Evolutionary conservation across 2,113 vertebrate species (phyloP).

Genomic region (Apus apus): DNA sequence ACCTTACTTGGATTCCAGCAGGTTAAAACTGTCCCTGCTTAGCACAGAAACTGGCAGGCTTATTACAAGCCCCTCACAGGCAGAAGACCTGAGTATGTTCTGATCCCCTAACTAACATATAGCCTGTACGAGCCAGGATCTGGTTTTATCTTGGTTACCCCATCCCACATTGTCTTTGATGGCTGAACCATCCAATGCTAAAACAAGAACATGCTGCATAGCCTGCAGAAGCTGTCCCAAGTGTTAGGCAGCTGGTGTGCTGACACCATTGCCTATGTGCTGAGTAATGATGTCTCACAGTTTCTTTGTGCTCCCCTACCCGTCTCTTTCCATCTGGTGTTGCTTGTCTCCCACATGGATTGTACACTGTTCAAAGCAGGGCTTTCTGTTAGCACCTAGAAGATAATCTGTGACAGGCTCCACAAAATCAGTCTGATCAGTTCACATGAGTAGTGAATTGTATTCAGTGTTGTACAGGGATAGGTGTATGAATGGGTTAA

Average conservation of each 20-base stretch:
- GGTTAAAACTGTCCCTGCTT: not conserved
- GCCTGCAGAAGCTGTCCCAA: constrained; percentile 20
- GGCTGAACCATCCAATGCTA: not conserved
- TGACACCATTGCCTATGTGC: not conserved
- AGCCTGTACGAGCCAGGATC: not conserved
- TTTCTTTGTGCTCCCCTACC: not conserved
- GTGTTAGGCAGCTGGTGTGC: constrained; percentile 11
- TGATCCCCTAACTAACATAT: not conserved
- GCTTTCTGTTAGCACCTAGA: not conserved
- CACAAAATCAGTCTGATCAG: not conserved
- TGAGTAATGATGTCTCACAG: constrained; percentile 37
- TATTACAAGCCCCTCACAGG: not conserved
- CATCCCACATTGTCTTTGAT: not conserved
- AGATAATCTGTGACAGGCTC: not conserved
- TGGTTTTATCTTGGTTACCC: not conserved
- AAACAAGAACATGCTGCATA: not conserved
- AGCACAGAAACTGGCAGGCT: not conserved
- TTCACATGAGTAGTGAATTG: not conserved
- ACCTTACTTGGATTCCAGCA: not conserved
- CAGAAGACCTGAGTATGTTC: not conserved
- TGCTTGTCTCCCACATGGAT: not conserved
- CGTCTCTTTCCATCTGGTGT: constrained; percentile 34
- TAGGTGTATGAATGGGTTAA: not conserved
- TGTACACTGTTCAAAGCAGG: not conserved
- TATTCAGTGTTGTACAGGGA: accelerated